These are phyloP conservation scores for Aurelia aurita DNA, from an alignment of 30 jellyfish, hydroid and myxozoan species.

Conservation along the genomic window DNA sequence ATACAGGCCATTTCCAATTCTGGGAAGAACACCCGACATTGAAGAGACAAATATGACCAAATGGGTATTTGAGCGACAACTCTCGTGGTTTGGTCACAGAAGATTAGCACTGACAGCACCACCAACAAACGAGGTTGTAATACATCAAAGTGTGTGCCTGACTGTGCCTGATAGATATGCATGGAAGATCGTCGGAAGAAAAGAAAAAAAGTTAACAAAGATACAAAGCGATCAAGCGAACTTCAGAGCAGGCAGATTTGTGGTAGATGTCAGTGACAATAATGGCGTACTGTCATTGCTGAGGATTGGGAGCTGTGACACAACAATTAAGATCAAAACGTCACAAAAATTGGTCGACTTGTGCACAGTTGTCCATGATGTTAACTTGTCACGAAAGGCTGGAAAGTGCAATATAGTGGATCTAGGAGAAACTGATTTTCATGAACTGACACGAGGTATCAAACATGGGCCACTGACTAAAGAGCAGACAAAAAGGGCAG, in stretches of 20 bases:
- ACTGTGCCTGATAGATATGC: neutral
- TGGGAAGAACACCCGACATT: constrained; percentile 13
- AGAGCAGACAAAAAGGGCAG: too few species aligned
- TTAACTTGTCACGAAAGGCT: neutral
- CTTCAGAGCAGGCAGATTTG: constrained; percentile 40
- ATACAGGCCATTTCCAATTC: constrained; percentile 61
- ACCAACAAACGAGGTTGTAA: neutral
- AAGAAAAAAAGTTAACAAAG: neutral
- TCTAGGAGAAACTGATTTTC: neutral
- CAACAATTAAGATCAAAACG: neutral
- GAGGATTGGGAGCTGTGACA: constrained; percentile 15
- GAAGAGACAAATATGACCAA: constrained; percentile 24
- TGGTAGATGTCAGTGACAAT: constrained; percentile 60
- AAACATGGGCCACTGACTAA: too few species aligned
- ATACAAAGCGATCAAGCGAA: neutral
- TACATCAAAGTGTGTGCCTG: neutral
- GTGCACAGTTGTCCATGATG: constrained; percentile 53
- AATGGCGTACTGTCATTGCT: constrained; percentile 19
- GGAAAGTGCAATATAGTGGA: neutral
- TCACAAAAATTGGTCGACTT: constrained; percentile 16
- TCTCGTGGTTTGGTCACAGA: neutral
- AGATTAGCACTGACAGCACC: neutral
- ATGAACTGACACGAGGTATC: neutral
- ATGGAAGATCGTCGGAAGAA: constrained; percentile 53
- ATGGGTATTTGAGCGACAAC: constrained; percentile 6